Percentiles rank a stretch among this genome's conserved stretches.
phyloP scores from a whole-genome alignment of 2,113 vertebrate genomes.

The Perca schrenkii region DNA sequence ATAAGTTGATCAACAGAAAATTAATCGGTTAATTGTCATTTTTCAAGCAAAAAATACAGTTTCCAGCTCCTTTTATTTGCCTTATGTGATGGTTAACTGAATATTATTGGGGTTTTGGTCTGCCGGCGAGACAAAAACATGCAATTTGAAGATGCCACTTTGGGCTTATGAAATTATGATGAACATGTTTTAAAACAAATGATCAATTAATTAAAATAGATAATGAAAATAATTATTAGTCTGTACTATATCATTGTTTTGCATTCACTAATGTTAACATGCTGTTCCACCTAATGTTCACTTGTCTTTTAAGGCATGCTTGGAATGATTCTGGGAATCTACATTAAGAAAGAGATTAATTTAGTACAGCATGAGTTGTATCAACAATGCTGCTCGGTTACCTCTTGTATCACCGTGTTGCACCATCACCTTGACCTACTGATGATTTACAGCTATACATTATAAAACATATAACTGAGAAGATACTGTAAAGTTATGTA shows the following conservation, averaged over 20 bases:
- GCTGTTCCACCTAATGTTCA: not conserved
- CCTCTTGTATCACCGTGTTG: not conserved
- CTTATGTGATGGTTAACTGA: not conserved
- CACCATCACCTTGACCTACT: conserved; percentile 22
- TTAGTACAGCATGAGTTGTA: not conserved
- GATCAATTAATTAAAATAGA: not conserved
- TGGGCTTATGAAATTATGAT: not conserved
- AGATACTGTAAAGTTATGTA: conserved; percentile 78
- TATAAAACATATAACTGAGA: conserved; percentile 67
- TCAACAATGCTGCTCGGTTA: not conserved
- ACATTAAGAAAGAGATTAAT: not conserved
- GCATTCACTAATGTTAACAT: not conserved
- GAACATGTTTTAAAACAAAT: not conserved
- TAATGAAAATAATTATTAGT: not conserved
- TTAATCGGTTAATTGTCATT: not conserved
- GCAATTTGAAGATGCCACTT: not conserved
- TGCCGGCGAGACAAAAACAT: not conserved
- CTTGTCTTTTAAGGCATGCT: not conserved
- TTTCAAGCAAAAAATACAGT: not conserved
- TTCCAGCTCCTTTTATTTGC: not conserved
- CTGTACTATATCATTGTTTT: not conserved
- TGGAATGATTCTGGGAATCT: not conserved
- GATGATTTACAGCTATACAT: conserved; percentile 14
- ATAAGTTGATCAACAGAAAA: not conserved
- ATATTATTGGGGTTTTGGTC: not conserved